These are phyloP conservation scores for Euwallacea similis DNA, from an alignment of 1,140 invertebrate species.

Conservation along the genomic window DNA sequence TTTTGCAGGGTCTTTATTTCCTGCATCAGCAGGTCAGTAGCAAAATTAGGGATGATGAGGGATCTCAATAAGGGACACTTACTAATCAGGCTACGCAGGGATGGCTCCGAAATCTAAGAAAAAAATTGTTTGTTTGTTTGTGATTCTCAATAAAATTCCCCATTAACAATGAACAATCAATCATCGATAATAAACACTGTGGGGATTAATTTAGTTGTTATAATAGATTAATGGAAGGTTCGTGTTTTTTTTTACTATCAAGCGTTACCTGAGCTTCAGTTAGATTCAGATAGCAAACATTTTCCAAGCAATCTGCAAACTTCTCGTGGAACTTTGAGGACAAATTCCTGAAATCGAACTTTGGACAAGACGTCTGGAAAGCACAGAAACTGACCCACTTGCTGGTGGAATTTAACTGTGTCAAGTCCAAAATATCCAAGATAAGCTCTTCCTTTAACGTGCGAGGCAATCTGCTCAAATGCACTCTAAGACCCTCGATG, in stretches of 20 bases:
- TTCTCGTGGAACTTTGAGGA: slow-evolving; percentile 29
- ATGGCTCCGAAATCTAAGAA: slow-evolving; percentile 18
- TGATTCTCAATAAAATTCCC: neutral
- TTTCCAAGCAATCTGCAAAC: slow-evolving; percentile 16
- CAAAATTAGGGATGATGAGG: slow-evolving; percentile 55
- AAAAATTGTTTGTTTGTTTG: slow-evolving; percentile 1
- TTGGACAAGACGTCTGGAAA: slow-evolving; percentile 14
- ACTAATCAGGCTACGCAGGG: slow-evolving; percentile 3
- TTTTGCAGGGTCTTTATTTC: slow-evolving; percentile 60
- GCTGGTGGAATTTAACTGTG: slow-evolving; percentile 7
- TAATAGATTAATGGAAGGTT: neutral
- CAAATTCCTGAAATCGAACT: slow-evolving; percentile 16
- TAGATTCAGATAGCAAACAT: slow-evolving; percentile 62
- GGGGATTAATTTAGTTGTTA: neutral
- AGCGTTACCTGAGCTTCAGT: slow-evolving; percentile 66
- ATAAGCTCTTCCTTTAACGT: slow-evolving; percentile 13
- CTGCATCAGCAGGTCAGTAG: slow-evolving; percentile 59
- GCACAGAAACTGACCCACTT: slow-evolving; percentile 27
- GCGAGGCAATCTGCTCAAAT: slow-evolving; percentile 18
- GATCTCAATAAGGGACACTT: slow-evolving; percentile 10
- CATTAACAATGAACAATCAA: neutral
- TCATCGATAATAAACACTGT: neutral
- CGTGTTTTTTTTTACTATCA: neutral
- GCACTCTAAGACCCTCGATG: slow-evolving; percentile 7
- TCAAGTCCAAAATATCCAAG: slow-evolving; percentile 12